Evolutionary conservation across 23 tunicate genomes (phyloP), one percentile per base, ranked within the genome.

Genomic region (Trididemnum miniatum): DNA sequence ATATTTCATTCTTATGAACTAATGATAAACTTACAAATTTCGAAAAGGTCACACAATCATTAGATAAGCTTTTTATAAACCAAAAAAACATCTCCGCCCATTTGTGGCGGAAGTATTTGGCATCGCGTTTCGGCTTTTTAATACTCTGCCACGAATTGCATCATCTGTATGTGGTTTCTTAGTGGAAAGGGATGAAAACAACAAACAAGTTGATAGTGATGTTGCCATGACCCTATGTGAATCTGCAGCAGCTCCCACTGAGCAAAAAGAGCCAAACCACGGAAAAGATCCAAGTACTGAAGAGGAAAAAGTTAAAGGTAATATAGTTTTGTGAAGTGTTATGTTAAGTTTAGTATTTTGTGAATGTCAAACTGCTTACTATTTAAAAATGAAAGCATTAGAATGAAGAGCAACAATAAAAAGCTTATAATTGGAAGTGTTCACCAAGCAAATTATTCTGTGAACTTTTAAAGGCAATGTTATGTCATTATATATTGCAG

Each of bases 101-200:
- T n/a, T n/a, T n/a, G n/a, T n/a, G n/a, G n/a, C n/a, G n/a, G n/a
- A n/a, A n/a, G n/a, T n/a, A n/a, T n/a, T n/a, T n/a, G n/a, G n/a
- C n/a, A 71, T 32, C 5, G n/a, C 25, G 28, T 20, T 63, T 24
- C 5, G 69, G 27, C 25, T 71, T 29, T 32, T 4, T 32, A 71
- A 28, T 7, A 71, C 9, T 30, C 31, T 31, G 39, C 12, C n/a
- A 31, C 12, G 31, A 36, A 31, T 77, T 15, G 31, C 67, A 77
- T 57, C 67, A 77, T 67, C 54, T 66, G 82, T 52, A 31, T 77
- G 66, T 77, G 40, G 1, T 39, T 77, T 77, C 82, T 77, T 77
- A 77, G 82, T 54, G n/a, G 51, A 77, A 29, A 77, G 82, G 38
- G 27, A 77, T 77, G 82, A 77, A 26, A 29, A 25, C 82, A 77